These are phyloP conservation scores for Drosophila suboccidentalis DNA, from an alignment of 2,888 invertebrate genomes.

Conservation along the genomic window DNA sequence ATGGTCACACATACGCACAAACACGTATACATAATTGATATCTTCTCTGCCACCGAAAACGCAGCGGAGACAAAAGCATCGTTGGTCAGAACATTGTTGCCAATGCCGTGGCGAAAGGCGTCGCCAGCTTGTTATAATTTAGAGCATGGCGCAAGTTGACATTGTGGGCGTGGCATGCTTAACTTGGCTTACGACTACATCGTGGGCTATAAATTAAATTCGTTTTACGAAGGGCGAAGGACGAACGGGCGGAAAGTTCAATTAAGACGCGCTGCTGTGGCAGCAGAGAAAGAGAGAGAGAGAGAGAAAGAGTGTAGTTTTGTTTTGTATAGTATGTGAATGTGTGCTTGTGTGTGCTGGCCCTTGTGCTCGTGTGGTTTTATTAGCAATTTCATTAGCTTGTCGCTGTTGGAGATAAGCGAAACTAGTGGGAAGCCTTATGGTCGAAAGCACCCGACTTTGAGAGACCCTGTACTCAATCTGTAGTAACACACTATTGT, in stretches of 20 bases:
- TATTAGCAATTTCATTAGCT: constrained; percentile 77
- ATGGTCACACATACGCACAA: constrained; percentile 2
- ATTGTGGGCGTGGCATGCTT: constrained; percentile 48
- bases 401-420: constrained; percentile 42
- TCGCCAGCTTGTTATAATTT: constrained; percentile 52
- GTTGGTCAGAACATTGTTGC: constrained; percentile 48
- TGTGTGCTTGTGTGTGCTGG: constrained; percentile 25
- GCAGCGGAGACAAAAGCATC: constrained; percentile 31
- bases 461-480: not conserved
- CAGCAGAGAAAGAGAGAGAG: not conserved
- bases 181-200: constrained; percentile 43
- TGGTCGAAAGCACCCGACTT: not conserved
- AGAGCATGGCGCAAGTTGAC: constrained; percentile 34
- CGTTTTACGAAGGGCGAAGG: constrained; percentile 41
- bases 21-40: constrained; percentile 71
- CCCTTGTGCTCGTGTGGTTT: constrained; percentile 59
- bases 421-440: not conserved
- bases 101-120: constrained; percentile 29
- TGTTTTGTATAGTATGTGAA: constrained; percentile 6
- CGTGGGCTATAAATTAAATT: constrained; percentile 76
- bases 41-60: constrained; percentile 47
- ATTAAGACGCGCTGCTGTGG: constrained; percentile 58
- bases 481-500: not conserved
- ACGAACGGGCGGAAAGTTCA: constrained; percentile 33
- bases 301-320: not conserved